Evolutionary conservation across 2,113 vertebrate genomes (phyloP).

Genomic region (Stegostoma tigrinum): DNA sequence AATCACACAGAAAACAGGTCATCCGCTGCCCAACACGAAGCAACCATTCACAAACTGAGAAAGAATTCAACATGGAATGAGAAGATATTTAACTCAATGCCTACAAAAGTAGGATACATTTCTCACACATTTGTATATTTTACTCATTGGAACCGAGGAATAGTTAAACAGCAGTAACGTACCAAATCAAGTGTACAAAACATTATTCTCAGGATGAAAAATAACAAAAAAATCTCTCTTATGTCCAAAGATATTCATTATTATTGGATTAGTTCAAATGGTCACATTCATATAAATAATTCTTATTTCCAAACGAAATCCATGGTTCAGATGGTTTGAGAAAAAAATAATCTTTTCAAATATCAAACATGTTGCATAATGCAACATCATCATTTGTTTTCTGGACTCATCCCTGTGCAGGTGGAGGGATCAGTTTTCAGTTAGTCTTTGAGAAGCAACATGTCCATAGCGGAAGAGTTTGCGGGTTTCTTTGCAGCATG

Average conservation of each 20-base stretch:
- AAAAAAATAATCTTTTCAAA: not conserved
- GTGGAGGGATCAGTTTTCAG: not conserved
- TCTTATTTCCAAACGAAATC: not conserved
- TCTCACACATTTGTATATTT: not conserved
- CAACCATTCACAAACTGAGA: not conserved
- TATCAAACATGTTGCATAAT: not conserved
- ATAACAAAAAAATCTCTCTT: not conserved
- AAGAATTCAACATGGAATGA: not conserved
- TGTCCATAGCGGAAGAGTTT: not conserved
- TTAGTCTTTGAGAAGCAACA: not conserved
- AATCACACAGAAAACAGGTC: not conserved
- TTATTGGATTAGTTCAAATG: not conserved
- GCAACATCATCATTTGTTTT: no score
- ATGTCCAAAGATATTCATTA: not conserved
- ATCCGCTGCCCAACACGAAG: not conserved
- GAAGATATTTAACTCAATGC: not conserved
- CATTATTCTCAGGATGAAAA: slow-evolving; percentile 17
- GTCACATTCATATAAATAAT: slow-evolving; percentile 22
- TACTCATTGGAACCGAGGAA: not conserved
- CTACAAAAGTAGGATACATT: not conserved
- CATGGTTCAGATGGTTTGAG: not conserved
- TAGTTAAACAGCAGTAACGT: not conserved
- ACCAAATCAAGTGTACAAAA: not conserved
- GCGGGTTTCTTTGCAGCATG: not conserved
- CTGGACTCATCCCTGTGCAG: not conserved